These are phyloP conservation scores for Glaucopsyche alexis DNA, from an alignment of 2,888 invertebrate species.

Conservation along the genomic window DNA sequence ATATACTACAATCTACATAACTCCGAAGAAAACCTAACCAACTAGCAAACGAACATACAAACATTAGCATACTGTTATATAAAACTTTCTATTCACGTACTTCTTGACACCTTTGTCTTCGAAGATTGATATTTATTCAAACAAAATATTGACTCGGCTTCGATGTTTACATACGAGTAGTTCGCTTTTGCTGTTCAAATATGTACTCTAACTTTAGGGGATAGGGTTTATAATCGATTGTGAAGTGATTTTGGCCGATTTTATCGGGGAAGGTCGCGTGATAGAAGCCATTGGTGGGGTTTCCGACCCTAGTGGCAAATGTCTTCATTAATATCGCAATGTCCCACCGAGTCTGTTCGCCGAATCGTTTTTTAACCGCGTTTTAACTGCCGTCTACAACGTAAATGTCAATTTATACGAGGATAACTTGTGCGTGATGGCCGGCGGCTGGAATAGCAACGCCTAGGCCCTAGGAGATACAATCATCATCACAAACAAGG, in stretches of 20 bases:
- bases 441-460: neutral
- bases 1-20: neutral
- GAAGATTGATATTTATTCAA: conserved; percentile 28
- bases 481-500: neutral
- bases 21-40: neutral
- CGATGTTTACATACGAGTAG: conserved; percentile 20
- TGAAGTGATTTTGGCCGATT: conserved; percentile 31
- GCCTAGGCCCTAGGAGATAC: neutral
- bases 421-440: conserved; percentile 13
- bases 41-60: neutral
- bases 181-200: neutral
- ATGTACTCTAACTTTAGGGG: neutral
- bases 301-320: conserved; percentile 41
- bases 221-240: conserved; percentile 13
- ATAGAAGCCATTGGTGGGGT: conserved; percentile 48
- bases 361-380: conserved; percentile 18
- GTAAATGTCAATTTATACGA: conserved; percentile 24
- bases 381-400: conserved; percentile 6
- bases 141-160: conserved; percentile 26
- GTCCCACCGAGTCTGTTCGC: conserved; percentile 27
- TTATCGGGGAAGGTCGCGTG: conserved; percentile 48
- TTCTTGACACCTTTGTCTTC: conserved; percentile 27
- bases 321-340: conserved; percentile 48
- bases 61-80: conserved; percentile 8
- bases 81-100: conserved; percentile 15